Evolutionary conservation across 2,888 invertebrate genomes (phyloP).

Genomic region (Tinea semifulvella): DNA sequence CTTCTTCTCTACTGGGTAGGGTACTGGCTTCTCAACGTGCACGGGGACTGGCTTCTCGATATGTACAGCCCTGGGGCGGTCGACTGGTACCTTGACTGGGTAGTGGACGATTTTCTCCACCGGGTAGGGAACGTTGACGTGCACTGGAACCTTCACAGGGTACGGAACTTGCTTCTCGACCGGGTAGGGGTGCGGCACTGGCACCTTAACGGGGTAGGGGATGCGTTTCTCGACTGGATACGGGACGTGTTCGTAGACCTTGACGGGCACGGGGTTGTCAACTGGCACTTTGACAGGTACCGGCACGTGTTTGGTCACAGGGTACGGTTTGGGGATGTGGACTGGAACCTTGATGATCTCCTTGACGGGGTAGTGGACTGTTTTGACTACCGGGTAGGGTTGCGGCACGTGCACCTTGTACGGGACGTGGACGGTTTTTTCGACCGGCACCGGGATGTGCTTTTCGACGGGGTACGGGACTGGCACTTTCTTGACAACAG

Average conservation of each 20-base stretch:
- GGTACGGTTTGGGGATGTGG: conserved; percentile 73
- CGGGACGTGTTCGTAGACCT: conserved; percentile 72
- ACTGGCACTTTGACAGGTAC: conserved; percentile 64
- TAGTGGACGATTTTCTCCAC: conserved; percentile 78
- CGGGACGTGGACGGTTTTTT: conserved; percentile 72
- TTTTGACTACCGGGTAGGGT: conserved; percentile 75
- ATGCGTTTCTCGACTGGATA: conserved; percentile 71
- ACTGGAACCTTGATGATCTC: conserved; percentile 73
- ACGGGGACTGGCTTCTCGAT: conserved; percentile 75
- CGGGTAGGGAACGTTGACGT: conserved; percentile 77
- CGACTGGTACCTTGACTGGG: conserved; percentile 75
- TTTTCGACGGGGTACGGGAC: conserved; percentile 79
- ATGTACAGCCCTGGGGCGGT: conserved; percentile 74
- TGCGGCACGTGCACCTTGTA: conserved; percentile 76
- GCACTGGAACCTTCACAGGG: conserved; percentile 74
- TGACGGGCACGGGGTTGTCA: conserved; percentile 69
- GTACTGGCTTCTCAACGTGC: conserved; percentile 77
- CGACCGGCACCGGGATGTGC: conserved; percentile 71
- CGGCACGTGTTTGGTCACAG: conserved; percentile 72
- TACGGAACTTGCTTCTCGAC: conserved; percentile 75
- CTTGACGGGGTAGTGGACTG: conserved; percentile 72
- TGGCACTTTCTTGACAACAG: conserved; percentile 75
- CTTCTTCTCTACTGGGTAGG: conserved; percentile 76
- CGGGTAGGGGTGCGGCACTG: conserved; percentile 76
- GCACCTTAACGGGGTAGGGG: conserved; percentile 76